Conservation (phyloP, 1,140 invertebrate species). For the Lordiphosa collinella region DNA sequence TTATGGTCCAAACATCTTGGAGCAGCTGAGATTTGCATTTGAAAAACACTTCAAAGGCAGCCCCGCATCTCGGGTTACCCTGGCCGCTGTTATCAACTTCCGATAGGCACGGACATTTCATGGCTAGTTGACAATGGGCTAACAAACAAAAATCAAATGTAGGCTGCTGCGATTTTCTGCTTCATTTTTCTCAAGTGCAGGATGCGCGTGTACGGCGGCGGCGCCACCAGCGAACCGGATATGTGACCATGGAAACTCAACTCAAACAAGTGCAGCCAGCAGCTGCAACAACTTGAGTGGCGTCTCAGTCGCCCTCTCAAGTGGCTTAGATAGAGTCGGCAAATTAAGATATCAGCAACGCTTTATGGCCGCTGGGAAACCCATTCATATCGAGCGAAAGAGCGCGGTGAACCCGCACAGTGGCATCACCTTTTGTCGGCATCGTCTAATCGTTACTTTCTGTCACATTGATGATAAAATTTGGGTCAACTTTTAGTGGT, state of each 20-base stretch:
- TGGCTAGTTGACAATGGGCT: constrained; percentile 53
- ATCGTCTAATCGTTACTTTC: constrained; percentile 76
- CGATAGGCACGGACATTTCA: constrained; percentile 72
- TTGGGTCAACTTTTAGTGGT: constrained; percentile 76
- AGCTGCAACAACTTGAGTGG: constrained; percentile 49
- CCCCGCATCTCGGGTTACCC: constrained; percentile 52
- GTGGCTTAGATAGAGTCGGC: constrained; percentile 54
- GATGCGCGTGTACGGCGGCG: constrained; percentile 51
- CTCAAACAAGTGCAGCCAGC: constrained; percentile 68
- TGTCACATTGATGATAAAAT: constrained; percentile 78
- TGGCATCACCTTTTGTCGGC: constrained; percentile 59
- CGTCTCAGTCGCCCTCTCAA: constrained; percentile 32
- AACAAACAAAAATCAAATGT: constrained; percentile 74
- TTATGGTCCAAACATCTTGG: constrained; percentile 39
- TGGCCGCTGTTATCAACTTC: constrained; percentile 54
- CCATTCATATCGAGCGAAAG: constrained; percentile 48
- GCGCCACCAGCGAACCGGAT: constrained; percentile 49
- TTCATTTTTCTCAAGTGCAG: constrained; percentile 64
- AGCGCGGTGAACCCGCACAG: constrained; percentile 29
- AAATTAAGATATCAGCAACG: constrained; percentile 74
- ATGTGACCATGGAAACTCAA: constrained; percentile 59
- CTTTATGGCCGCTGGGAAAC: constrained; percentile 43
- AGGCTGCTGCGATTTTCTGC: constrained; percentile 61
- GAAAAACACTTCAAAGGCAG: constrained; percentile 64
- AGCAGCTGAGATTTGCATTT: constrained; percentile 69